Conservation (phyloP, 2,888 invertebrate genomes). For the Drosophila cognata region DNA sequence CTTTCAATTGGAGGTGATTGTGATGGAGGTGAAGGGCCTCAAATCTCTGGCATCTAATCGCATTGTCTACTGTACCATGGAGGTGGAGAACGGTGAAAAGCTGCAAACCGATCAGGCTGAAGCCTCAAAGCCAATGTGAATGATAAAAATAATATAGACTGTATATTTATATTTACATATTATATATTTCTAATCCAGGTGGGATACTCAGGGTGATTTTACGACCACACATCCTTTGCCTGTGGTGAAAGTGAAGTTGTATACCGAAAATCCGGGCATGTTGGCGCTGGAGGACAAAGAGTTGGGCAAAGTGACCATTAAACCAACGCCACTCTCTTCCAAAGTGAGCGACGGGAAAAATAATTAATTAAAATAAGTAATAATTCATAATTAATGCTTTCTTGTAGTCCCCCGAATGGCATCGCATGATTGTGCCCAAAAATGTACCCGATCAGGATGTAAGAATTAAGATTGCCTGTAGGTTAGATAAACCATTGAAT, state of each 20-base stretch:
- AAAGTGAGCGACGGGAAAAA: slow-evolving; percentile 87
- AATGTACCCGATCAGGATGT: slow-evolving; percentile 98
- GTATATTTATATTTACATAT: not conserved
- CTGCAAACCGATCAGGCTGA: slow-evolving; percentile 99
- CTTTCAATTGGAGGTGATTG: slow-evolving; percentile 98
- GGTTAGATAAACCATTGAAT: slow-evolving; percentile 99
- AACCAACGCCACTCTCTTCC: slow-evolving; percentile 94
- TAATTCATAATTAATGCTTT: not conserved
- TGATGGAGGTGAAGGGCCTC: slow-evolving; percentile 99
- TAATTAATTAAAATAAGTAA: not conserved
- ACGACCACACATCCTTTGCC: slow-evolving; percentile 98
- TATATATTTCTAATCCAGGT: slow-evolving; percentile 87
- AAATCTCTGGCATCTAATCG: slow-evolving; percentile 98
- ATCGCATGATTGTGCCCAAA: slow-evolving; percentile 98
- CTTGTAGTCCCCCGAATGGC: slow-evolving; percentile 96
- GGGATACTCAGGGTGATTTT: slow-evolving; percentile 99
- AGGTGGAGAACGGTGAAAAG: slow-evolving; percentile 99
- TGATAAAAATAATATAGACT: not conserved
- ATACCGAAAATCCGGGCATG: slow-evolving; percentile 98
- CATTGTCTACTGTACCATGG: slow-evolving; percentile 99
- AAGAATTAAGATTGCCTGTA: slow-evolving; percentile 97
- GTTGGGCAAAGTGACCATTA: slow-evolving; percentile 95
- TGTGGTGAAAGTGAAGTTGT: slow-evolving; percentile 98
- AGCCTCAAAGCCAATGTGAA: slow-evolving; percentile 98
- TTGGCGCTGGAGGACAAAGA: slow-evolving; percentile 99